A percentile compares a stretch with the other conserved stretches of the same genome.
Conservation (phyloP, 2,797 vertebrate genomes). For the Coendou prehensilis region DNA sequence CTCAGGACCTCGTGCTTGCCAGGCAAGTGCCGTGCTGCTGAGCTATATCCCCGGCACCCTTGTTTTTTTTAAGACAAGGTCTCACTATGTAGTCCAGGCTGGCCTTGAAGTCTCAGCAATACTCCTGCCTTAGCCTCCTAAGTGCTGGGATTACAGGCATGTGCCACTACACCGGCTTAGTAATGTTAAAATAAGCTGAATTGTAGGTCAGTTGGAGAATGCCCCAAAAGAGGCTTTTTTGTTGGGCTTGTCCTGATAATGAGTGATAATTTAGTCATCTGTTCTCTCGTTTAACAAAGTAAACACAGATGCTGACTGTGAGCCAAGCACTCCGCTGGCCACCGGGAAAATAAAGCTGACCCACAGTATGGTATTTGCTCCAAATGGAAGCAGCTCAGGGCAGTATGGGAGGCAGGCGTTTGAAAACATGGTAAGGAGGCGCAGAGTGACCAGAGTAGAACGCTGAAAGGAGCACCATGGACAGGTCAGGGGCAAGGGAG, state of each 20-base stretch:
- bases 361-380: no score
- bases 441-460: background rate
- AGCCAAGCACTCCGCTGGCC: background rate
- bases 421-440: background rate
- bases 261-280: background rate
- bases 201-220: background rate
- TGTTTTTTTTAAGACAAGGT: background rate
- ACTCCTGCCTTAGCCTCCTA: background rate
- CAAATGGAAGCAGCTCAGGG: background rate
- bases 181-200: background rate
- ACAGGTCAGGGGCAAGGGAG: background rate
- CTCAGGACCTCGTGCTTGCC: no score
- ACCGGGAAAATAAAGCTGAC: background rate
- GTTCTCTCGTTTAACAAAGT: background rate
- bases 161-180: background rate
- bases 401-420: background rate
- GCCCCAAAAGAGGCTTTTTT: background rate
- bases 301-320: background rate
- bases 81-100: background rate
- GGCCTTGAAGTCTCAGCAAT: background rate
- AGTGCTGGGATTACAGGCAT: background rate
- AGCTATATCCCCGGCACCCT: background rate
- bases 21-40: no score
- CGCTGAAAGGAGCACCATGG: background rate
- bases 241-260: background rate